These are phyloP conservation scores for Patiria miniata DNA, from an alignment of 35 echinoderm and acorn worm species.

Conservation along the genomic window DNA sequence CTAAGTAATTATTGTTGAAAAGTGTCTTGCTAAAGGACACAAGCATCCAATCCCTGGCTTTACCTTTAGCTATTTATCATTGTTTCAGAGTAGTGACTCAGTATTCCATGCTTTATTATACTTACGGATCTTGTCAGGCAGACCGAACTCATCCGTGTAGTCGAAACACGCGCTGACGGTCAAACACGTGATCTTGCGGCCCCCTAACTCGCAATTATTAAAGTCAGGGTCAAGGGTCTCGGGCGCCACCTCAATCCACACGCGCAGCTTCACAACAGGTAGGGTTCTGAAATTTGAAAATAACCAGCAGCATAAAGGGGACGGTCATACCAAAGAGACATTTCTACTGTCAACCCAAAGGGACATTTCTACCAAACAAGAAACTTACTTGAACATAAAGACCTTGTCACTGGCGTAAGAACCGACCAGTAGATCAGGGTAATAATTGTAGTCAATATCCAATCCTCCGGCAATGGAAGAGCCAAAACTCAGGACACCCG, in stretches of 20 bases:
- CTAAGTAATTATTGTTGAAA: too few relatives aligned
- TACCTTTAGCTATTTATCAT: too few relatives aligned
- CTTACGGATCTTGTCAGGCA: conserved; percentile 32
- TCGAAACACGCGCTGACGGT: conserved; percentile 13
- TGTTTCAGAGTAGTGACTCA: too few relatives aligned
- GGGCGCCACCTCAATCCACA: conserved; percentile 20
- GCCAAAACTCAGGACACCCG: conserved; percentile 67
- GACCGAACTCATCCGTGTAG: neutral
- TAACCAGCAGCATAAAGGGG: neutral
- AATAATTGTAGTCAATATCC: conserved; percentile 68
- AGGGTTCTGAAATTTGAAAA: conserved; percentile 35
- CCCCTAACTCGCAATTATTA: conserved; percentile 8
- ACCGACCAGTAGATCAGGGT: conserved; percentile 74
- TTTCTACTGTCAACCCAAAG: neutral
- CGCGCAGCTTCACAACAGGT: conserved; percentile 36
- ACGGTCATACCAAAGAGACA: neutral
- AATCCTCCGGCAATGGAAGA: conserved; percentile 66
- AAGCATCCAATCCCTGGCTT: too few relatives aligned
- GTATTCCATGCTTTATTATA: too few relatives aligned
- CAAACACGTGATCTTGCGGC: neutral
- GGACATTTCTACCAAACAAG: neutral
- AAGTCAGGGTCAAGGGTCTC: conserved; percentile 47
- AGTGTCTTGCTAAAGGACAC: too few relatives aligned
- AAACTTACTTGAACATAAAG: conserved; percentile 61
- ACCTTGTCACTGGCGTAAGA: conserved; percentile 73